Percentiles rank a stretch among this genome's conserved stretches.
Conservation (phyloP, 2,888 invertebrate genomes). For the Sicus ferrugineus region DNA sequence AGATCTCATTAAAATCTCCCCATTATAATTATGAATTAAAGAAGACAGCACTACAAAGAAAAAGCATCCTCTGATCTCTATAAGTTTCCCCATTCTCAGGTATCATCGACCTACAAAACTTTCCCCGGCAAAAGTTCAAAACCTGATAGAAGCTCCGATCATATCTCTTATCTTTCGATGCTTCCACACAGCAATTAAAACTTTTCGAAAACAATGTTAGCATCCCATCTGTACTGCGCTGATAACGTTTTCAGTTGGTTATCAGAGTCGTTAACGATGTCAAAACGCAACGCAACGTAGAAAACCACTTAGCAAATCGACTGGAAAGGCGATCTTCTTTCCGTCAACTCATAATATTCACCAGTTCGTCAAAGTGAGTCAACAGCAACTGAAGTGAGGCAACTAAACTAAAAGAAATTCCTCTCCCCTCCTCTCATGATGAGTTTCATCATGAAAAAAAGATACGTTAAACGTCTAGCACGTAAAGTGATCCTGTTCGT, state of each 20-base stretch:
- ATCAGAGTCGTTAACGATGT: constrained; percentile 4
- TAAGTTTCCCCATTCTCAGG: too few species aligned
- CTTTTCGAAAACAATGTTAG: constrained; percentile 16
- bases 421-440: too few species aligned
- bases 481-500: constrained; percentile 48
- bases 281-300: neutral
- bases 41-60: too few species aligned
- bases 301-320: constrained; percentile 41
- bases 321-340: neutral
- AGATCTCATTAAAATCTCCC: too few species aligned
- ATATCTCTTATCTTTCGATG: neutral
- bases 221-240: neutral
- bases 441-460: constrained; percentile 54
- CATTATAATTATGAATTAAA: too few species aligned
- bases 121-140: too few species aligned
- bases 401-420: neutral
- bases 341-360: neutral
- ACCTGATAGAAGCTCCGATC: neutral
- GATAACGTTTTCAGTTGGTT: constrained; percentile 11
- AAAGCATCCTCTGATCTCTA: too few species aligned
- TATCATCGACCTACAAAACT: too few species aligned
- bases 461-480: constrained; percentile 51
- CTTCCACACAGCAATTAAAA: constrained; percentile 14
- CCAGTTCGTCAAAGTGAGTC: neutral
- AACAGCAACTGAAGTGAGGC: neutral